A percentile compares a stretch with the other conserved stretches of the same genome.
phyloP scores from a whole-genome alignment of 1,140 invertebrate genomes.

The Procambarus clarkii region DNA sequence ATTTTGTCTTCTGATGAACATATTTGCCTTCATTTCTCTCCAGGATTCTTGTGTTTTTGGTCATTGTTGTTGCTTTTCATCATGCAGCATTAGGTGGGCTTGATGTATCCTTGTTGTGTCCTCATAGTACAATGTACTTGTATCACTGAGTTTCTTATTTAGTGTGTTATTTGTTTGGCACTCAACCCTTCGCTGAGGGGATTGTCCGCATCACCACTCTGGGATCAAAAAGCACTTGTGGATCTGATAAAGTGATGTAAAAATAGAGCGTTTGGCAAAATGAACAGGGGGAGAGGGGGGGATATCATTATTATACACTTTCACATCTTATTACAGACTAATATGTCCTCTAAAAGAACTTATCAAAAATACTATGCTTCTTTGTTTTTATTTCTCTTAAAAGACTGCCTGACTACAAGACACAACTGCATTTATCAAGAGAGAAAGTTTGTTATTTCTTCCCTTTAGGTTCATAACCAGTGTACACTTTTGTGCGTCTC shows the following conservation, averaged over 20 bases:
- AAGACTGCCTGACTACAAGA: conserved; percentile 45
- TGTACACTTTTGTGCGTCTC: not conserved
- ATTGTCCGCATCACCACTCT: conserved; percentile 8
- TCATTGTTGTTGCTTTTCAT: too few relatives aligned
- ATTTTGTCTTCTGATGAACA: too few relatives aligned
- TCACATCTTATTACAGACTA: conserved; percentile 44
- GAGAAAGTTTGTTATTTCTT: not conserved
- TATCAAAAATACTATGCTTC: conserved; percentile 52
- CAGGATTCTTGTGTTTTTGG: too few relatives aligned
- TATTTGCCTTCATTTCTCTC: too few relatives aligned
- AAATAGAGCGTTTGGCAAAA: conserved; percentile 49
- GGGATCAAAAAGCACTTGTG: conserved; percentile 42
- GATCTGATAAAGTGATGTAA: conserved; percentile 39
- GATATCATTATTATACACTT: conserved; percentile 41
- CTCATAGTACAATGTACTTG: too few relatives aligned
- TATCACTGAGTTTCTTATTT: too few relatives aligned
- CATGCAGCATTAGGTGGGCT: too few relatives aligned
- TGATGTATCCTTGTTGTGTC: too few relatives aligned
- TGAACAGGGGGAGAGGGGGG: not conserved
- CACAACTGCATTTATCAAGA: conserved; percentile 12
- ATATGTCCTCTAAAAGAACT: conserved; percentile 45
- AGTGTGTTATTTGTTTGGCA: conserved; percentile 5
- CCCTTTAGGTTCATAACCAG: not conserved
- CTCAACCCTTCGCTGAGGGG: conserved; percentile 3
- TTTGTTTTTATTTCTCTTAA: conserved; percentile 15